Base-by-base conservation (phyloP, 1,140 invertebrate genomes). In the Zaprionus tsacasi region DNA sequence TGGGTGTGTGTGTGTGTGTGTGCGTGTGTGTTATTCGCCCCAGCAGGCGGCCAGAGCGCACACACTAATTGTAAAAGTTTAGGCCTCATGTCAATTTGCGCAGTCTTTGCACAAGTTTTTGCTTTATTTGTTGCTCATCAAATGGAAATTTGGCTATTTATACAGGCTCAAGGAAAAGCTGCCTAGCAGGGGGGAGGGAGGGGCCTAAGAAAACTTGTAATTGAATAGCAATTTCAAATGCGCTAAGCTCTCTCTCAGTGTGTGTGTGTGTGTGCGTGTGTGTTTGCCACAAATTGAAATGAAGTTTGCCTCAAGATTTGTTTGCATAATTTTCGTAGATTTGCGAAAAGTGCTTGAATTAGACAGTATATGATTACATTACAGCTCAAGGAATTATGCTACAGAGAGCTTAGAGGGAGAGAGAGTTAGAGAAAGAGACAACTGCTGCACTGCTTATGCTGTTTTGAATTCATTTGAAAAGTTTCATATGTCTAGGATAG, bases 11-110 rank as follows among this genome's bases (percentile, higher is more conserved):
- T 57, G 54, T 50, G 7, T 38, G 4, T 50, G 33, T 17, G 10
- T 25, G 45, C 11, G 45, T 50, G 17, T 50, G 45, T 21, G 45
- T 50, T 50, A 50, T 50, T 50, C 21, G 45, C 45, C 45, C 17
- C 27, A 35, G 15, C 25, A 58, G 7, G 57, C 48, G 43, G 40
- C 56, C 61, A 21, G 21, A 21, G 21, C 21, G 36, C 40, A 38
- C n/a, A 45, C 72, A 60, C 76, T 82, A 86, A 86, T 86, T 86
- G 83, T 68, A 63, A 79, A 79, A 74, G 71, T 86, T 85, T 81
- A 67, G 27, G 65, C 81, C 66, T 83, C 81, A 55, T 59, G 64
- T 82, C 65, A 61, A 75, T 57, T 73, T 67, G 56, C 30, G 25
- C 40, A 68, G 43, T 38, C 56, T 45, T 45, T 63, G 40, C 40